Percentiles rank a stretch among this genome's conserved stretches.
Conservation (phyloP, 2,113 vertebrate species). For the Fukomys damarensis region DNA sequence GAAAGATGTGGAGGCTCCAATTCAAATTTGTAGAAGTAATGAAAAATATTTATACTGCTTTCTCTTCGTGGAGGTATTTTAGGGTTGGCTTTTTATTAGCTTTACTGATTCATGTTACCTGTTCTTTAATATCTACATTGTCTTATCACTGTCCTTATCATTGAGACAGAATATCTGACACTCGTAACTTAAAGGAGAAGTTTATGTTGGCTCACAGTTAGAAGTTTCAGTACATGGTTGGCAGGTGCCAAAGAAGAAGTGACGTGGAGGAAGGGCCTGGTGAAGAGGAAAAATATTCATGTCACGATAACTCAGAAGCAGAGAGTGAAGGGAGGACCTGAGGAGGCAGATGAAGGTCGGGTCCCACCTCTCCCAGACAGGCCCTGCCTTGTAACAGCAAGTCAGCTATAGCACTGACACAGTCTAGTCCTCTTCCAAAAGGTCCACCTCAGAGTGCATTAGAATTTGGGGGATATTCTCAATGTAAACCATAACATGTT, state of each 20-base stretch:
- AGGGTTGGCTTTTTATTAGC: neutral
- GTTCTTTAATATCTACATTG: neutral
- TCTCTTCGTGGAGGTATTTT: conserved; percentile 1
- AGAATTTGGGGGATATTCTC: neutral
- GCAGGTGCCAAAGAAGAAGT: neutral
- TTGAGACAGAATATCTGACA: neutral
- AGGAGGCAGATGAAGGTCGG: neutral
- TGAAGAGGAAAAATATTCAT: neutral
- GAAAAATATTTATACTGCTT: neutral
- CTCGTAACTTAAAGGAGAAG: neutral
- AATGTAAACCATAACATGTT: neutral
- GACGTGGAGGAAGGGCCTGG: neutral
- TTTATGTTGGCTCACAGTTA: neutral
- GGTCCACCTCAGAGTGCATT: neutral
- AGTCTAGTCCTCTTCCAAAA: neutral
- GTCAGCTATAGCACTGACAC: neutral
- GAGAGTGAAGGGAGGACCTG: neutral
- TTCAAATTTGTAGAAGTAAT: neutral
- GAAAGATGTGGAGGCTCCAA: neutral
- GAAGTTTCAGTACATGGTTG: neutral
- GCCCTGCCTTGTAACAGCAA: neutral
- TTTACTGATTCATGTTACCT: neutral
- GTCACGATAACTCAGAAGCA: neutral
- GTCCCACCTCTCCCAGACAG: neutral
- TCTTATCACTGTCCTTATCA: neutral